These are phyloP conservation scores for Rallus limicola DNA, from an alignment of 2,113 vertebrate species.

Conservation along the genomic window DNA sequence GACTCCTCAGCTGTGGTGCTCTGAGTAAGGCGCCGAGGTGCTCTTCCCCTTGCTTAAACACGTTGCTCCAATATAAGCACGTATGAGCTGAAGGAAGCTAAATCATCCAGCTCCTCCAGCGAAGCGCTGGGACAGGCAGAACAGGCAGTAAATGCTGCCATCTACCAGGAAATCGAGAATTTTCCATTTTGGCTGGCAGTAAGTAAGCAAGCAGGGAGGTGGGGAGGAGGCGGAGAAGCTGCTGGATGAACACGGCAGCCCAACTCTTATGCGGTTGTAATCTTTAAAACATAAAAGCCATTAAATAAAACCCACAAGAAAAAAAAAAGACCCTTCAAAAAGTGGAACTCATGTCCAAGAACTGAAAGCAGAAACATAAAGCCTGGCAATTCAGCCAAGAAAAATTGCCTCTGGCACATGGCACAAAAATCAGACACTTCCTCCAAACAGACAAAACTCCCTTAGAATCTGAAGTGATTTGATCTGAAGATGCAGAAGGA, in stretches of 20 bases:
- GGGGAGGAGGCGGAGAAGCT: not conserved
- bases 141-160: conserved; percentile 45
- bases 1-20: not conserved
- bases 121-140: not conserved
- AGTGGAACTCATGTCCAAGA: accelerated
- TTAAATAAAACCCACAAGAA: not conserved
- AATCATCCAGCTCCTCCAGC: not conserved
- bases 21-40: not conserved
- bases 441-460: not conserved
- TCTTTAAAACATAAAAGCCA: not conserved
- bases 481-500: not conserved
- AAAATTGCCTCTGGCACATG: not conserved
- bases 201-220: not conserved
- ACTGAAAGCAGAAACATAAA: not conserved
- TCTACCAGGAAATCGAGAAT: conserved; percentile 6
- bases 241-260: not conserved
- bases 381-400: not conserved
- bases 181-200: not conserved
- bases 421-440: not conserved
- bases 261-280: not conserved
- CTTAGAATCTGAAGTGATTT: not conserved
- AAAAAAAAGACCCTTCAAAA: not conserved
- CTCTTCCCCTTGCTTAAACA: not conserved
- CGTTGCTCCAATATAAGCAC: accelerated
- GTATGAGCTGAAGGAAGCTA: accelerated